A percentile compares a stretch with the other conserved stretches of the same genome.
Conservation (phyloP, 2,797 vertebrate genomes). For the Coccyzus lansbergi region DNA sequence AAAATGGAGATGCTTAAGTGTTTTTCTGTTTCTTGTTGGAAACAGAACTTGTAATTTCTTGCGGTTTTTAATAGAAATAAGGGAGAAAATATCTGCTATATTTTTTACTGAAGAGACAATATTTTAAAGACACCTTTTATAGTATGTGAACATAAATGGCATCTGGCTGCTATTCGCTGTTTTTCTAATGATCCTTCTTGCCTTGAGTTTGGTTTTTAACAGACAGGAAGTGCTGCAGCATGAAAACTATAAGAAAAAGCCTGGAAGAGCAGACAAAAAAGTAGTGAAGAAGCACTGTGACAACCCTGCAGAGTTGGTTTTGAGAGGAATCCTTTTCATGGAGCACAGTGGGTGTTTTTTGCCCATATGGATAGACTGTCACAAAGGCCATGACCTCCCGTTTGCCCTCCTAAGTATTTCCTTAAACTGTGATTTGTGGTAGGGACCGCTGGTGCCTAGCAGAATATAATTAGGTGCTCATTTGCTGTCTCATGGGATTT, state of each 20-base stretch:
- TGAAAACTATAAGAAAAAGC: not conserved
- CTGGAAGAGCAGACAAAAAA: not conserved
- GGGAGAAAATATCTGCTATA: conserved; percentile 28
- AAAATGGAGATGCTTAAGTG: not conserved
- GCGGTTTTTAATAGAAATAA: conserved; percentile 23
- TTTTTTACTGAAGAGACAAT: conserved; percentile 53
- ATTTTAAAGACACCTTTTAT: conserved; percentile 55
- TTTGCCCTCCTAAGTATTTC: not conserved
- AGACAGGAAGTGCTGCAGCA: not conserved
- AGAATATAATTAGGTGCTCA: not conserved
- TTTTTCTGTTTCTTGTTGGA: conserved; percentile 5
- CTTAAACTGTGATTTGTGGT: not conserved
- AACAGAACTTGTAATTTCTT: not conserved
- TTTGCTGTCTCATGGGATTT: not conserved
- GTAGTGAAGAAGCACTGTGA: not conserved
- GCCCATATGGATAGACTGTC: not conserved
- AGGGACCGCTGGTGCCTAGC: not conserved
- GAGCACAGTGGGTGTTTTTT: not conserved
- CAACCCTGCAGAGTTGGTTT: not conserved
- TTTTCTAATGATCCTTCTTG: conserved; percentile 6
- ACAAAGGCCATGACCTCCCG: not conserved
- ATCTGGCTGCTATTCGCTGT: not conserved
- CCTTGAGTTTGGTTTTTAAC: conserved; percentile 32
- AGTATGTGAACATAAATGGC: not conserved
- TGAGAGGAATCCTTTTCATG: not conserved